Evolutionary conservation across 1,140 invertebrate genomes (phyloP).

Genomic region (Zaprionus davidi): DNA sequence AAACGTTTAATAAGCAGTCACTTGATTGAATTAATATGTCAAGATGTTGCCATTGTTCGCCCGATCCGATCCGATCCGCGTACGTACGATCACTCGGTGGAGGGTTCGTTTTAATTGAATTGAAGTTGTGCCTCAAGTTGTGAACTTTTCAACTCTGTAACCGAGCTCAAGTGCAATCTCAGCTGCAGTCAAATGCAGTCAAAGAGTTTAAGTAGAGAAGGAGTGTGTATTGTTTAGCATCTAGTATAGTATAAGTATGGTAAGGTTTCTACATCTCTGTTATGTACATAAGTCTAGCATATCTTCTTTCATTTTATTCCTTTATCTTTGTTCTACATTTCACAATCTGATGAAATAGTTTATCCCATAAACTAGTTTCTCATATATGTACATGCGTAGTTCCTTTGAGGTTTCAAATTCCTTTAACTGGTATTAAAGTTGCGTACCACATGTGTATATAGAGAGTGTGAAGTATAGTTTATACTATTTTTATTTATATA

Average conservation of each 20-base stretch:
- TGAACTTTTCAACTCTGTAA: constrained; percentile 73
- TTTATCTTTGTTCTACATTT: constrained; percentile 30
- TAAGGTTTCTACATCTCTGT: not conserved
- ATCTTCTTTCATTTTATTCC: too few species aligned
- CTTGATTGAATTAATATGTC: constrained; percentile 80
- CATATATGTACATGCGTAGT: not conserved
- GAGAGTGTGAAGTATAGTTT: not conserved
- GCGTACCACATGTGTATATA: not conserved
- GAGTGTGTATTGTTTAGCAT: not conserved
- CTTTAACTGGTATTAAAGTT: not conserved
- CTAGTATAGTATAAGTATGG: not conserved
- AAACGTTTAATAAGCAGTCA: constrained; percentile 74
- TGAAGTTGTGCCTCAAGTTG: constrained; percentile 60
- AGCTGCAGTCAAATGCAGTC: constrained; percentile 2
- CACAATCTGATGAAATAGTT: constrained; percentile 63
- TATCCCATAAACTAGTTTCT: constrained; percentile 4
- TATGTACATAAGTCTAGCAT: too few species aligned
- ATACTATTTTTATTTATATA: not conserved
- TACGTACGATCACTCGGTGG: constrained; percentile 27
- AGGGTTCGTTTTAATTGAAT: constrained; percentile 63
- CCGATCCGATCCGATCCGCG: constrained; percentile 8
- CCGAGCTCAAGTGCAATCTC: constrained; percentile 1
- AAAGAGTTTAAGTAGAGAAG: not conserved
- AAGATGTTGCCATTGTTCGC: constrained; percentile 60
- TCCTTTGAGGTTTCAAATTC: not conserved